Base-by-base conservation (phyloP, 2,113 vertebrate species). In the Castor canadensis region DNA sequence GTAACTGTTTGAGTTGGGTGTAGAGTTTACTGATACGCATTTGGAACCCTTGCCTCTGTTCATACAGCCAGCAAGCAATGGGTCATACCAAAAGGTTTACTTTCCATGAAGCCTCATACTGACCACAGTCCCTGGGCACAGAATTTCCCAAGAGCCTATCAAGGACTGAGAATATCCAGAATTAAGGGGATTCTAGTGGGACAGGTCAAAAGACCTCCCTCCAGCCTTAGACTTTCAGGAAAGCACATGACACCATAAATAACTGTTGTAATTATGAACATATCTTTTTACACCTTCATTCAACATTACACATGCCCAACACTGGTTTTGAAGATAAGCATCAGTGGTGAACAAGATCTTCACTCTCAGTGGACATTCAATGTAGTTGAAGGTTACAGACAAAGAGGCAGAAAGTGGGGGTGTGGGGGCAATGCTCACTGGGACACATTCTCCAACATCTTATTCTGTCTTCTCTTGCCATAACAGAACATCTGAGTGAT, bases 331-430 rank as follows among this genome's bases (percentile, higher is more conserved):
- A 62, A 20, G 49, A 43, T 26, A 6, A 24, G 17, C 45, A 19
- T 19, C 56, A 2, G 7, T 2, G 5, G 13, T 26, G n/a, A 69
- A 54, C 24, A 9, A 30, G 30, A 9, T 45, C 58, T 45, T 45
- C 2, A 40, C 49, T 84, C 32, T 54, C 32, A 28, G 60, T 35
- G 9, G 32, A 35, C 49, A 1, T 7, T 32, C 13, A 19, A 43
- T 28, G 10, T 26, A 10, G 2, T 3, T 2, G 60, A 76, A 49
- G 7, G 43, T 35, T 35, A 24, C 28, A 71, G 52, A 49, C 30
- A 60, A 81, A 54, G 1, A 38, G 28, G 45, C 3, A 1, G 40
- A n/a, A 22, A 12, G 20, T 5, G 1, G 12, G 7, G n/a, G n/a
- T n/a, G n/a, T n/a, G n/a, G n/a, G n/a, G 54, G 20, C 45, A 15